Evolutionary conservation across 2,888 invertebrate genomes (phyloP).

Genomic region (Mactromeris polynyma): DNA sequence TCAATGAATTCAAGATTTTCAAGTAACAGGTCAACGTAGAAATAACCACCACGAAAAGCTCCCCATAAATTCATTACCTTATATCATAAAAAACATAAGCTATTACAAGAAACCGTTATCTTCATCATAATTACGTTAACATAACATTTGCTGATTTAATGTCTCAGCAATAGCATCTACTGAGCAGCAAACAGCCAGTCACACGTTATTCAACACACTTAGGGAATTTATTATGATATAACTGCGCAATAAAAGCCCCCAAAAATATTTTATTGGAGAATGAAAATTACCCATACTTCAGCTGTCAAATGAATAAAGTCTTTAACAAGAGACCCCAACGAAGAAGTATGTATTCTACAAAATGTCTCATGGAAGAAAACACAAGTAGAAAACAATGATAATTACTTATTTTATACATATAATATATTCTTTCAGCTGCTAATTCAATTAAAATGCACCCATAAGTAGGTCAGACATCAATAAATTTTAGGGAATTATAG

Average conservation of each 20-base stretch:
- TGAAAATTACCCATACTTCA: slow-evolving; percentile 20
- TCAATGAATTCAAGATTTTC: too few species aligned
- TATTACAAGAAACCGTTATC: neutral
- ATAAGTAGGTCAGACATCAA: neutral
- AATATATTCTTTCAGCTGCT: neutral
- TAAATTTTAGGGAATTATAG: too few species aligned
- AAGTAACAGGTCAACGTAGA: neutral
- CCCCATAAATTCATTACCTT: neutral
- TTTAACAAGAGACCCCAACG: neutral
- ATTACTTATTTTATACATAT: neutral
- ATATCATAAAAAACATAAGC: neutral
- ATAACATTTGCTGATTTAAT: slow-evolving; percentile 10
- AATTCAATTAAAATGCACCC: neutral
- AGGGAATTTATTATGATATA: slow-evolving; percentile 5
- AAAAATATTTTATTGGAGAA: slow-evolving; percentile 3
- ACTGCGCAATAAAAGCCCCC: neutral
- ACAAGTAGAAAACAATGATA: neutral
- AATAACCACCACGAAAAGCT: neutral
- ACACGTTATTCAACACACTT: neutral
- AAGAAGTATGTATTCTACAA: neutral
- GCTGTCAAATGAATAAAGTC: slow-evolving; percentile 15
- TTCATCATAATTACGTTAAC: neutral
- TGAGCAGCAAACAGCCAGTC: neutral
- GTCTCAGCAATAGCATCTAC: neutral
- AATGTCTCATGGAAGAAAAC: too few species aligned